Percentiles rank a stretch among this genome's conserved stretches.
Conservation (phyloP, 2,113 vertebrate genomes). For the Xyrauchen texanus region DNA sequence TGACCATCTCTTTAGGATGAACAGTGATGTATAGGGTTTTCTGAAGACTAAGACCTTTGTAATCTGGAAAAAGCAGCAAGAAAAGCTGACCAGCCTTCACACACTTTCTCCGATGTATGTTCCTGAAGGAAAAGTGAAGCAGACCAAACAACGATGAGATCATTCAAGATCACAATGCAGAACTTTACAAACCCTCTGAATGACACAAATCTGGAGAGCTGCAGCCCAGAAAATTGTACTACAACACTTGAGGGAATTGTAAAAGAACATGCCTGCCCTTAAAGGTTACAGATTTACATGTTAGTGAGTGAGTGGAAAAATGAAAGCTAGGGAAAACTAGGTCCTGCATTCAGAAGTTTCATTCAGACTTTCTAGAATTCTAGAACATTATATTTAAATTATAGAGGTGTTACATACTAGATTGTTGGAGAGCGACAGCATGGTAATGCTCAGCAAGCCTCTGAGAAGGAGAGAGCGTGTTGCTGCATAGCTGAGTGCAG, state of each 20-base stretch:
- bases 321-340: not conserved
- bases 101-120: not conserved
- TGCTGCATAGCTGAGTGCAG: conserved; percentile 57
- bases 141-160: conserved; percentile 36
- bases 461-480: conserved; percentile 32
- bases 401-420: not conserved
- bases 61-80: not conserved
- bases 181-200: conserved; percentile 2
- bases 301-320: not conserved
- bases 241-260: conserved; percentile 11
- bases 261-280: not conserved
- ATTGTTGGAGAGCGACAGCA: not conserved
- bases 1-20: too few species aligned
- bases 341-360: not conserved
- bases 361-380: not conserved
- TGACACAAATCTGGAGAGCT: not conserved
- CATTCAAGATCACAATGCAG: conserved; percentile 12
- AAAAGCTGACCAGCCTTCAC: not conserved
- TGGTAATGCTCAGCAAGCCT: not conserved
- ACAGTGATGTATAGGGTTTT: too few species aligned
- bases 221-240: not conserved
- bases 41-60: too few species aligned
- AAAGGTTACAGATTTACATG: conserved; percentile 8
- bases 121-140: not conserved
- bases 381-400: not conserved